Base-by-base conservation (phyloP, 1,140 invertebrate genomes). In the Saccostrea echinata region DNA sequence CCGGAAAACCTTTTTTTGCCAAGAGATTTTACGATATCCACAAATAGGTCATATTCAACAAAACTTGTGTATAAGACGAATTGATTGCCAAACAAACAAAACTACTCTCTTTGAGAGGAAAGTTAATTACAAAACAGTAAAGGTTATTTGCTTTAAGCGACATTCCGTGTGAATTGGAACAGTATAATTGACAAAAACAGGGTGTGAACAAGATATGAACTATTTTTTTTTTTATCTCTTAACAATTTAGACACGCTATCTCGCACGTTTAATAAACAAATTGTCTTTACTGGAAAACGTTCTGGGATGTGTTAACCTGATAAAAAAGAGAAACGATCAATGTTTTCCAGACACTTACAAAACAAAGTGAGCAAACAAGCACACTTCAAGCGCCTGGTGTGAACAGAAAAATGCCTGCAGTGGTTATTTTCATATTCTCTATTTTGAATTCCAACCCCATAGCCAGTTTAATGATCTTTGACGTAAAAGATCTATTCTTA, bases 401-500 rank as follows among this genome's bases (percentile, higher is more conserved):
- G 68, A 33, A 76, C 68, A 76, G 68, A 76, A 30, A 61, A 76
- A 76, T 76, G 4, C 68, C 24, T 11, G 68, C 27, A 33, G 68
- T 13, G 27, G 24, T 76, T 76, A 76, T 76, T 76, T 76, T 76
- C 27, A 27, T 76, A 30, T 33, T 30, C 27, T 76, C 64, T 76
- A 76, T 33, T 27, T 76, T 76, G 27, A 76, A 76, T 76, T 24
- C 27, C 4, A 71, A 30, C n/a, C 24, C 24, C 13, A 30, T 30
- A 76, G 24, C 30, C 16, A 33, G 68, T 16, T 30, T 16, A 16
- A 27, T 27, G 16, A 76, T 2, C 27, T 30, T 76, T 76, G 68
- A 76, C 68, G 68, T 33, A 76, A 76, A 76, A 13, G 68, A 12
- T 33, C 68, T 76, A 71, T 76, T 76, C 27, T 30, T 30, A 76